These are phyloP conservation scores for Corythucha ciliata DNA, from an alignment of 2,888 invertebrate species.

Conservation along the genomic window DNA sequence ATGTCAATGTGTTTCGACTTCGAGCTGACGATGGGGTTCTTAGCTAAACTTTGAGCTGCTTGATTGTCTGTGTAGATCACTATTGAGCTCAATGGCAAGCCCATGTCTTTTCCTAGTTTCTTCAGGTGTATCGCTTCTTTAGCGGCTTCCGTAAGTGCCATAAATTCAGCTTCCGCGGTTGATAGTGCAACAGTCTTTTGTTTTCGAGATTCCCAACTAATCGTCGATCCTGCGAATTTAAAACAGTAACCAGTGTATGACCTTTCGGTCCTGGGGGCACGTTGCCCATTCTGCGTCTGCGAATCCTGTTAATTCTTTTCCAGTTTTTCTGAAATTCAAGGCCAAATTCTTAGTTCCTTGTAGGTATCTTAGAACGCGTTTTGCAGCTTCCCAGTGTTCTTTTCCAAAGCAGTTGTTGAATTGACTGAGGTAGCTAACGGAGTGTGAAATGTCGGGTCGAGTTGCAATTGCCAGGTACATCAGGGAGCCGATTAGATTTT, in stretches of 20 bases:
- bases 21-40: neutral
- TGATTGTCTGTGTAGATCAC: slow-evolving; percentile 1
- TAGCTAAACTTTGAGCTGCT: neutral
- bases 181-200: slow-evolving; percentile 21
- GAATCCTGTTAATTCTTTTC: neutral
- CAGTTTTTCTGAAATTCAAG: neutral
- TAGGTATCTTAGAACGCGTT: slow-evolving; percentile 29
- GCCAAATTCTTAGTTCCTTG: slow-evolving; percentile 20
- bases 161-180: slow-evolving; percentile 17
- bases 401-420: slow-evolving; percentile 5
- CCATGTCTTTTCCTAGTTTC: neutral
- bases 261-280: slow-evolving; percentile 18
- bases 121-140: slow-evolving; percentile 10
- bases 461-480: slow-evolving; percentile 17
- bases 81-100: neutral
- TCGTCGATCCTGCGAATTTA: slow-evolving; percentile 11
- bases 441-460: slow-evolving; percentile 18
- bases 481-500: slow-evolving; percentile 31
- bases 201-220: slow-evolving; percentile 25
- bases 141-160: slow-evolving; percentile 10
- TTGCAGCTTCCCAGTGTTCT: slow-evolving; percentile 27
- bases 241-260: slow-evolving; percentile 29
- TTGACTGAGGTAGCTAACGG: slow-evolving; percentile 15
- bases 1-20: slow-evolving; percentile 15
- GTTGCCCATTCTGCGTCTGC: slow-evolving; percentile 2